Conservation (phyloP, 2,113 vertebrate genomes). For the Lathamus discolor region DNA sequence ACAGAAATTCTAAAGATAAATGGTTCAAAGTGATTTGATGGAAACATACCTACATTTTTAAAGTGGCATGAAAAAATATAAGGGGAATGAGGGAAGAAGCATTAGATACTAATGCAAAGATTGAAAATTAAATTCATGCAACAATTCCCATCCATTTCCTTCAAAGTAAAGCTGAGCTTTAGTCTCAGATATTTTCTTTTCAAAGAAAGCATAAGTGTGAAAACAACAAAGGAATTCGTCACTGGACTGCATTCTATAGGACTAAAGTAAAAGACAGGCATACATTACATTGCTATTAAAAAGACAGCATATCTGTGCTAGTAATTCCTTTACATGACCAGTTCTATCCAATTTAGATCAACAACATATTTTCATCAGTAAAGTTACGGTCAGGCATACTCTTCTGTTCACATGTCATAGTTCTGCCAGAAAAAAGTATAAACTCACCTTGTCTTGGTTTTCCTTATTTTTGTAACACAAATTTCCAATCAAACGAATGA, state of each 20-base stretch:
- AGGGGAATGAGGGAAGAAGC: not conserved
- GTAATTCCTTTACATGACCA: not conserved
- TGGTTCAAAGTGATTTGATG: not conserved
- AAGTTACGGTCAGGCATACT: not conserved
- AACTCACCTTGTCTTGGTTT: constrained; percentile 86
- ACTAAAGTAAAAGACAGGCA: not conserved
- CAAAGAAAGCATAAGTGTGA: not conserved
- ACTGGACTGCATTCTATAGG: not conserved
- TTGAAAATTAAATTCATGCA: not conserved
- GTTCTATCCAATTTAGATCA: not conserved
- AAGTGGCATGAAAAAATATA: not conserved
- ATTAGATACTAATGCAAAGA: not conserved
- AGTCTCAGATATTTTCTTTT: not conserved
- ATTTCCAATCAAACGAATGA: constrained; percentile 88
- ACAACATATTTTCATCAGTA: not conserved
- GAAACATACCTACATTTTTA: not conserved
- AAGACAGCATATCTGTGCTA: not conserved
- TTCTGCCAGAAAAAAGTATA: not conserved
- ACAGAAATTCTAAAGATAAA: not conserved
- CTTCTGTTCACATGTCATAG: not conserved
- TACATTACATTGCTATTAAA: not conserved
- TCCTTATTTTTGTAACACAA: constrained; percentile 82
- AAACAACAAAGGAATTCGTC: not conserved
- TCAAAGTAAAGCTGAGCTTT: not conserved
- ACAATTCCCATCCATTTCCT: not conserved